A percentile compares a stretch with the other conserved stretches of the same genome.
Evolutionary conservation across 1,140 invertebrate genomes (phyloP).

Genomic region (fruit fly (Drosophila melanogaster)): Release_6_plus_ISO1_MT NT_033779.5:8571501-8572000

Average conservation of each 20-base stretch:
- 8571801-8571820: neutral
- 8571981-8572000: conserved; percentile 34
- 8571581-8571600: conserved; percentile 22
- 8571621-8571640: conserved; percentile 81
- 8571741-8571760: too few relatives aligned
- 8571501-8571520: conserved; percentile 30
- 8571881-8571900: conserved; percentile 13
- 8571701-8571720: neutral
- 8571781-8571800: neutral
- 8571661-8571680: conserved; percentile 44
- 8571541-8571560: conserved; percentile 78
- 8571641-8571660: conserved; percentile 69
- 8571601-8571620: conserved; percentile 49
- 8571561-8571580: conserved; percentile 16
- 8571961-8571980: conserved; percentile 31
- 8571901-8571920: conserved; percentile 11
- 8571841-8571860: neutral
- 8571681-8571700: conserved; percentile 20
- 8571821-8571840: too few relatives aligned
- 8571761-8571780: too few relatives aligned
- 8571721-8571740: too few relatives aligned
- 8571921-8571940: conserved; percentile 17
- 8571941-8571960: conserved; percentile 10
- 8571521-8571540: conserved; percentile 79
- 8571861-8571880: conserved; percentile 2